Base-by-base conservation (phyloP, 1,140 invertebrate genomes). In the Nebria ingens region DNA sequence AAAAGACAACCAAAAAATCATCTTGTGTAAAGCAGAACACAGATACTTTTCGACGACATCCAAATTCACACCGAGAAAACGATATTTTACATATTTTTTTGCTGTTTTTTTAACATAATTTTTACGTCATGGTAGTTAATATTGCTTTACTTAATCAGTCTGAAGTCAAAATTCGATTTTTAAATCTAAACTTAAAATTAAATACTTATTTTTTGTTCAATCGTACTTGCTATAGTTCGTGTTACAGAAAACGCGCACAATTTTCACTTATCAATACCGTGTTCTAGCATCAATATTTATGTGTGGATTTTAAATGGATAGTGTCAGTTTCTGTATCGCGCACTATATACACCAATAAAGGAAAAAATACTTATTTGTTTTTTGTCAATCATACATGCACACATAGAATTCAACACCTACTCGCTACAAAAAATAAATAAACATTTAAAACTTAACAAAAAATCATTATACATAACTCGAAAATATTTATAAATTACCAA, bases 401-500 rank as follows among this genome's bases (percentile, higher is more conserved):
- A 15, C 19, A 38, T 22, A 38, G 13, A 19, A 20, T 12, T 54
- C 19, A 23, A 54, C 29, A 29, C 9, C 19, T 29, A 29, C 13
- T 23, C 23, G 23, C 21, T 23, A 54, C 53, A 51, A 59, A 56
- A n/a, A 62, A 64, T 65, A 65, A 65, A 65, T 65, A 65, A 65
- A 65, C 58, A 60, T 68, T 65, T 65, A 66, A 67, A 68, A 68
- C 66, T 68, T 65, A 68, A 68, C 64, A 68, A 62, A 58, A 64
- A 54, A 52, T 60, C 52, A 29, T n/a, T 53, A 45, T 49, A 20
- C 51, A n/a, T 52, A 13, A 20, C 6, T 9, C 49, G n/a, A 12
- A 25, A 40, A 45, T 21, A 42, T 22, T 17, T 19, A 40, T 57
- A 54, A 58, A 55, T 55, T 55, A 55, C 12, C 21, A 55, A 34